Evolutionary conservation across 2,888 invertebrate species (phyloP).

Genomic region (Ariolimax columbianus): DNA sequence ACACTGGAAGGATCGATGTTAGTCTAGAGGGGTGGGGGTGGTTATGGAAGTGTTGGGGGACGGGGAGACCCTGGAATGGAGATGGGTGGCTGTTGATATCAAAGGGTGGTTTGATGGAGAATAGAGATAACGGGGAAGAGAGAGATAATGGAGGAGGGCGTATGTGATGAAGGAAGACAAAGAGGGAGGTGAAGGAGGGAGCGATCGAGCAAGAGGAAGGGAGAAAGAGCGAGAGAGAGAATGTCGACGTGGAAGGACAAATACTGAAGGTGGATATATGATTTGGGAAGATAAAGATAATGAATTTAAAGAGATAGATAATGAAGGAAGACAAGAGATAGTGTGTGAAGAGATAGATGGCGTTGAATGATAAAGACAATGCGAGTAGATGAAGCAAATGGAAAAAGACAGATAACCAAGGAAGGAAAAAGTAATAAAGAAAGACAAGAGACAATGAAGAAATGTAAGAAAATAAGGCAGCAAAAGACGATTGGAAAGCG

Average conservation of each 20-base stretch:
- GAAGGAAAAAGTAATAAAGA: no score
- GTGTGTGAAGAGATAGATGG: no score
- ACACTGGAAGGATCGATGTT: neutral
- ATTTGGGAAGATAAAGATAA: neutral
- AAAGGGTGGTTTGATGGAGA: neutral
- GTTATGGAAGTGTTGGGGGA: no score
- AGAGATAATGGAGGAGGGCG: neutral
- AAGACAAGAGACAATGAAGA: no score
- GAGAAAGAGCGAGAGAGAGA: neutral
- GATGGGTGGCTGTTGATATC: neutral
- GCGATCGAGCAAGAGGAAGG: neutral
- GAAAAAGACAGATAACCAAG: no score
- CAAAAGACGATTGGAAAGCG: no score
- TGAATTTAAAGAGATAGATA: neutral
- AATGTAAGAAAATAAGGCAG: no score
- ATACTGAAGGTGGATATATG: neutral
- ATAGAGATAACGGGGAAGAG: neutral
- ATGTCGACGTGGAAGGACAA: no score
- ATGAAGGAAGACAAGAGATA: neutral
- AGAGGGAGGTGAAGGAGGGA: neutral
- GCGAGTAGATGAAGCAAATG: no score
- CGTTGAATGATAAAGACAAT: no score
- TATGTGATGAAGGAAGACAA: neutral
- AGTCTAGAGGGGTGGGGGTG: neutral
- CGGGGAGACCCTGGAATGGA: no score